Evolutionary conservation across 2,113 vertebrate species (phyloP), one percentile per base, ranked within the genome.

Genomic region (Aphyosemion australe): DNA sequence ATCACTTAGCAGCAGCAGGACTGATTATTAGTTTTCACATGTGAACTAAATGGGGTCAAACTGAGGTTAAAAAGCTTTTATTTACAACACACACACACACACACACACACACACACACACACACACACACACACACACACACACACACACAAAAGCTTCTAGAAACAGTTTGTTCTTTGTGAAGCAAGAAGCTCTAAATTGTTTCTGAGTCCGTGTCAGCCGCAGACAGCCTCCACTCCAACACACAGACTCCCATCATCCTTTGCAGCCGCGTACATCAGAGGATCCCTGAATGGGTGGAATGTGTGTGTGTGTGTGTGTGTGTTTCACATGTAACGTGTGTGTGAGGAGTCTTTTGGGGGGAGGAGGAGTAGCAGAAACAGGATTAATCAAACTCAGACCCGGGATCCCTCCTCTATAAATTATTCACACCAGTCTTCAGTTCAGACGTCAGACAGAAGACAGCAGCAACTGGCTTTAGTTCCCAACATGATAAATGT

Each of bases 151-250:
- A 26, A 5, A 26, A 26, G 3, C 26, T 26, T 26, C 26, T 26
- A 26, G 26, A 26, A 26, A 26, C 26, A 26, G 26, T 26, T 26
- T 26, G 26, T 26, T n/a, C 26, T 26, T 26, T 26, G 26, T 26
- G 9, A 37, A 37, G 34, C 34, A 7, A 7, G 6, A 37, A 7
- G 34, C 1, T 37, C 34, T 37, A 37, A 37, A 37, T 8, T 37
- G 34, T 37, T 79, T 62, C 20, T 39, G 2, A 2, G 1, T 43
- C 56, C 34, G 76, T 60, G 77, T 62, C 78, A 69, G 80, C 49
- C 62, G 83, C 62, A 54, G 54, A 72, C 59, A 57, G 67, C 63
- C 91, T 93, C 93, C 91, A 87, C 86, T 90, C 66, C 64, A 54
- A 79, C 59, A 63, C 52, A 62, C 63, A 1, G 34, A 69, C 1